These are phyloP conservation scores for Pangasius larnaudii DNA, from an alignment of 2,797 vertebrate species.

Conservation along the genomic window DNA sequence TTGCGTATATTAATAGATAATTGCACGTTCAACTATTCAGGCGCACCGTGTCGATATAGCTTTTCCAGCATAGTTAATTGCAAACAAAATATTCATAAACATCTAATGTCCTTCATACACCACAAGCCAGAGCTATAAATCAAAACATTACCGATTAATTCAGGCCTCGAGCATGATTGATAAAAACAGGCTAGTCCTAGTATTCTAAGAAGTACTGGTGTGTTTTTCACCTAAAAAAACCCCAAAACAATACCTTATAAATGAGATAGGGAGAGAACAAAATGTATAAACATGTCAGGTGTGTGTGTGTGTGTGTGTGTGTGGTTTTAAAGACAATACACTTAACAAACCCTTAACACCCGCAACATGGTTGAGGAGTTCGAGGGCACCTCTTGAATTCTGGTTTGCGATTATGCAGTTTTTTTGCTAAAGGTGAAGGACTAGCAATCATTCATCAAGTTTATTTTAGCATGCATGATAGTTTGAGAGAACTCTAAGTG, in stretches of 20 bases:
- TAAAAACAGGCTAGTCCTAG: slow-evolving; percentile 60
- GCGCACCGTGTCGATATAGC: slow-evolving; percentile 39
- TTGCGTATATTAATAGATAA: slow-evolving; percentile 64
- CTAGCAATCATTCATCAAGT: neutral
- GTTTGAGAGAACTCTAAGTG: slow-evolving; percentile 1
- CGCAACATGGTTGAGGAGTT: neutral
- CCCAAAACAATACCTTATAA: neutral
- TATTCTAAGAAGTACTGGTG: too few species aligned
- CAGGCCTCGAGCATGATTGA: slow-evolving; percentile 55
- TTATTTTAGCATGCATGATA: neutral
- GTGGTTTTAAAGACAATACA: neutral
- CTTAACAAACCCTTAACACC: neutral
- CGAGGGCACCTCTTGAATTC: neutral
- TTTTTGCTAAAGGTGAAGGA: slow-evolving; percentile 8
- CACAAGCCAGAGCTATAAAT: slow-evolving; percentile 67
- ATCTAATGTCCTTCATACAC: slow-evolving; percentile 63
- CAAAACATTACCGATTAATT: slow-evolving; percentile 68
- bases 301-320: neutral
- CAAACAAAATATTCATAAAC: slow-evolving; percentile 69
- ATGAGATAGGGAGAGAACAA: neutral
- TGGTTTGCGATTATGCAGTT: neutral
- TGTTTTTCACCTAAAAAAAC: neutral
- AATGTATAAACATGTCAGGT: neutral
- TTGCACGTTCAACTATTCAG: slow-evolving; percentile 67
- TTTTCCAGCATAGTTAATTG: slow-evolving; percentile 60